A percentile compares a stretch with the other conserved stretches of the same genome.
These are phyloP conservation scores for Gasterosteus aculeatus DNA, from an alignment of 2,113 vertebrate species.

Conservation along the genomic window DNA sequence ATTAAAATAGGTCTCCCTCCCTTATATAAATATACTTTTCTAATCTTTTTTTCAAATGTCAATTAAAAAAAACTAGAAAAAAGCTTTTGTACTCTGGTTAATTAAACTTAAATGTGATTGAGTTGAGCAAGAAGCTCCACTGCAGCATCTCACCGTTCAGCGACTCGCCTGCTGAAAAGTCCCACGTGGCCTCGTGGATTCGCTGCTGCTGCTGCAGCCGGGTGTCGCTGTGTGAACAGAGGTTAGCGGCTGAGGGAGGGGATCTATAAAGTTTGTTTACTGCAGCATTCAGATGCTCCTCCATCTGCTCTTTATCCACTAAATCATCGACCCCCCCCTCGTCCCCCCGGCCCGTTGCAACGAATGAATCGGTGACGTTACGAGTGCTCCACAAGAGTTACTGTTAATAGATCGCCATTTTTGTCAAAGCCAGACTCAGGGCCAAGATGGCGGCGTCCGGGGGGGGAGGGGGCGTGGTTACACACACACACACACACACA, in stretches of 20 bases:
- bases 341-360: too few species aligned
- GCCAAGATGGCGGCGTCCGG: not conserved
- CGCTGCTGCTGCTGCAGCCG: not conserved
- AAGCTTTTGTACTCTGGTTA: not conserved
- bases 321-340: constrained; percentile 36
- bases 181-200: too few species aligned
- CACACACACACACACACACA: constrained; percentile 3
- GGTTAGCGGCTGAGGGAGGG: constrained; percentile 32
- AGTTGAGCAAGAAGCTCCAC: not conserved
- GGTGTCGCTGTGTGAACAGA: constrained; percentile 21
- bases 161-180: too few species aligned
- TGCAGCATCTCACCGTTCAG: not conserved
- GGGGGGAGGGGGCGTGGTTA: too few species aligned
- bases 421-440: not conserved
- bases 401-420: not conserved
- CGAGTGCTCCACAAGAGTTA: not conserved
- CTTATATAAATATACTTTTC: not conserved
- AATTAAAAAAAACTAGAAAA: not conserved
- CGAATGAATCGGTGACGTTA: not conserved
- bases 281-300: constrained; percentile 43
- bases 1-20: not conserved
- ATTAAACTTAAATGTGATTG: not conserved
- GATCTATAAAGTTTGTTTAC: constrained; percentile 66
- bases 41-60: not conserved
- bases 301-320: constrained; percentile 64